Evolutionary conservation across 37 sponge, comb jelly and placozoan genomes (phyloP), one percentile per base, ranked within the genome.

Genomic region (Chondrilla cf. caribensis): DNA sequence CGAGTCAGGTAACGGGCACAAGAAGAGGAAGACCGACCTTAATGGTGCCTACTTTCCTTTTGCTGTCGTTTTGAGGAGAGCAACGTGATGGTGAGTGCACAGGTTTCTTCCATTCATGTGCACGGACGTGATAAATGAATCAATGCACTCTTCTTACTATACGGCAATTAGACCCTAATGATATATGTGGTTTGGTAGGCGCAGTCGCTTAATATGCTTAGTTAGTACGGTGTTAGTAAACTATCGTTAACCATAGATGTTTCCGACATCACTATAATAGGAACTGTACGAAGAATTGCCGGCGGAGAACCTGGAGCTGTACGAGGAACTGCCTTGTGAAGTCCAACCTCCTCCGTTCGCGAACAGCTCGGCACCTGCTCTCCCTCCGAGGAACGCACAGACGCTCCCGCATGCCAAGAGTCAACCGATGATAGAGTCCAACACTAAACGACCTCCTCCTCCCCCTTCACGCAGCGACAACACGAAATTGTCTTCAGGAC

Each of bases 211-310:
- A 28, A 19, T 19, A 9, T 29, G 64, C 22, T 28, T 62, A 15
- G 64, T 62, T 28, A 9, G 6, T n/a, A n/a, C n/a, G n/a, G n/a
- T 62, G 64, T 62, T 62, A 62, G 25, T 62, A n/a, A 47, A 47
- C 51, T 47, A 11, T 47, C 51, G 51, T 47, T 11, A 47, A 11
- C 11, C 7, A 6, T 62, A 19, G 29, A 19, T 62, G 64, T 15
- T 62, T 62, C 15, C 29, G 29, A 29, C 8, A 28, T 24, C 43
- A 43, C 44, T 38, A 17, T 47, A 38, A 29, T 58, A 83, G 38
- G 90, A 90, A 21, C 54, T 90, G 14, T 90, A 90, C 79, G 90
- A 90, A 79, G 90, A 90, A 67, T 42, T 89, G 2, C 84, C 80
- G 25, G 64, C 39, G 0, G 77, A 64, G 1, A 54, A 21, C 54